Base-by-base conservation (phyloP, 1,140 invertebrate genomes). In the Conopomorpha cramerella region DNA sequence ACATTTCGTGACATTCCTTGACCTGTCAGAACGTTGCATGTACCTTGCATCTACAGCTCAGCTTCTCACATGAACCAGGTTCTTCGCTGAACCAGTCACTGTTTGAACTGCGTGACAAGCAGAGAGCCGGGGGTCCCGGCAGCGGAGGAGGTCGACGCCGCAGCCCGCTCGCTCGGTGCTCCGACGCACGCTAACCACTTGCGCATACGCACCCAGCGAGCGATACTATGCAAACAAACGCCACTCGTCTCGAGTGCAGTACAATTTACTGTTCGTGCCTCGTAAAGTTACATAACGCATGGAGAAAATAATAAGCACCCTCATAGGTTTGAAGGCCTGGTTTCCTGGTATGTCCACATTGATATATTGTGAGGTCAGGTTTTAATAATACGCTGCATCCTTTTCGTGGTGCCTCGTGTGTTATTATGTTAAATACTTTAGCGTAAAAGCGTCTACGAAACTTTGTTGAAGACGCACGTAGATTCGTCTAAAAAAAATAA, bases 31-130 rank as follows among this genome's bases (percentile, higher is more conserved):
- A 4, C 19, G 4, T 6, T 23, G 19, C 4, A 23, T 10, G 19
- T 23, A 23, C 19, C 10, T 10, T 23, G 4, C 10, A 23, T 4
- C 19, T 6, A 10, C 19, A 23, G 19, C 10, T 23, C 19, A 23
- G 19, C 19, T 4, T 10, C 4, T 23, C 4, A 23, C 19, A 23
- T 6, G 19, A 4, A 23, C 19, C 19, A 10, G 19, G 19, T 23
- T 23, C 19, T 4, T 23, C 10, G 19, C n/a, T n/a, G 10, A 23
- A 23, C 37, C 43, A 42, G 34, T 48, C 47, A 32, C 40, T 72
- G 64, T 72, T 72, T 72, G 57, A 51, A 36, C 51, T 63, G 68
- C 67, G 67, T 72, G 67, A 72, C 64, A 63, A n/a, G n/a, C n/a
- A n/a, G n/a, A n/a, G n/a, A n/a, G n/a, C n/a, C n/a, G n/a, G 26